Conservation (phyloP, 2,113 vertebrate species). For the Clarias gariepinus region DNA sequence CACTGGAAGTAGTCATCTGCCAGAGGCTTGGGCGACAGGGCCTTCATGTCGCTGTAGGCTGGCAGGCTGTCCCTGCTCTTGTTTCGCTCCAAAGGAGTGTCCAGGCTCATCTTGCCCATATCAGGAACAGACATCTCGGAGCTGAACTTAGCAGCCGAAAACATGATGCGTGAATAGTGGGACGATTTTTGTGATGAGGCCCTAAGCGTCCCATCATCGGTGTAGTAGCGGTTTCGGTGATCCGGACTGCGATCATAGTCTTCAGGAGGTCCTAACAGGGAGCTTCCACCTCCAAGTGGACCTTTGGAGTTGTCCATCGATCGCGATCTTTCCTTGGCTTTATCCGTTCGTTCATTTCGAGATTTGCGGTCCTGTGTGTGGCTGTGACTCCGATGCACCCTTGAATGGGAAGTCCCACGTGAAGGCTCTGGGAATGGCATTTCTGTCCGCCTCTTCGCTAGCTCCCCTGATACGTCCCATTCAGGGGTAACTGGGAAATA, state of each 20-base stretch:
- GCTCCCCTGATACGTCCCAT: constrained; percentile 96
- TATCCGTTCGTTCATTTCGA: constrained; percentile 88
- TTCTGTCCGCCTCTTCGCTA: constrained; percentile 95
- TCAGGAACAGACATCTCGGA: constrained; percentile 87
- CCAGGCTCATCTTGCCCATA: constrained; percentile 79
- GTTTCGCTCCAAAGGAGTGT: constrained; percentile 86
- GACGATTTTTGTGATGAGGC: constrained; percentile 78
- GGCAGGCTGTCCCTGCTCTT: constrained; percentile 87
- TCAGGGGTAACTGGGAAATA: constrained; percentile 94
- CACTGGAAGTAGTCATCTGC: constrained; percentile 97
- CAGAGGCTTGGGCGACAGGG: constrained; percentile 85
- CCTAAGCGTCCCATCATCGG: constrained; percentile 90
- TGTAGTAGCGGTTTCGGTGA: constrained; percentile 86
- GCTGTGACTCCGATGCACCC: constrained; percentile 96
- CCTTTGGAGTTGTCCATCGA: constrained; percentile 99
- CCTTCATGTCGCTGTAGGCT: constrained; percentile 84
- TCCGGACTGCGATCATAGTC: constrained; percentile 88
- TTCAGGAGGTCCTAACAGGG: constrained; percentile 83
- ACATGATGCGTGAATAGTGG: constrained; percentile 81
- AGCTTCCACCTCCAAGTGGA: constrained; percentile 75
- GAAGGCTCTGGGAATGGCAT: constrained; percentile 98
- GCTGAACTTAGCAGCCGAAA: constrained; percentile 79
- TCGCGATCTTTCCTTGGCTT: constrained; percentile 95
- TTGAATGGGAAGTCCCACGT: constrained; percentile 88
- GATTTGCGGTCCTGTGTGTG: constrained; percentile 98